Base-by-base conservation (phyloP, 2,797 vertebrate species). In the Takifugu ocellatus region DNA sequence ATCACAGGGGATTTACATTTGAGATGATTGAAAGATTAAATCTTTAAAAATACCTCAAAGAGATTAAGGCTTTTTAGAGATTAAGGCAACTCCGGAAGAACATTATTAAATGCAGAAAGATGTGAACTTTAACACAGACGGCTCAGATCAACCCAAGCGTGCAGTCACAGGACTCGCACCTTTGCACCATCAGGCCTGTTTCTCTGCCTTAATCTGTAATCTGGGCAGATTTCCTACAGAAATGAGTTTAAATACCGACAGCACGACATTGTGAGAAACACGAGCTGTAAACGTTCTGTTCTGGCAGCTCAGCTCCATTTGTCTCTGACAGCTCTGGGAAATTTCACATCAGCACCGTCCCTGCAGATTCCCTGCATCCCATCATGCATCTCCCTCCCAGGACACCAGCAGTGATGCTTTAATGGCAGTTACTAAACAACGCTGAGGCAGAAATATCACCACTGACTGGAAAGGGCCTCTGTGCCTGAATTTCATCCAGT, bases 261-360 rank as follows among this genome's bases (percentile, higher is more conserved):
- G 31, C 29, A 31, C 5, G 9, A 8, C 29, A 2, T 2, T 39
- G 10, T 39, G 36, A 21, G 21, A 21, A 21, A 21, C 21, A 21
- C 21, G 21, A 21, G 21, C 21, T 21, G 36, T 3, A 12, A 39
- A 39, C 36, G 36, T 39, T 39, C 36, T 39, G 36, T 39, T 39
- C 36, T 14, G 36, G 15, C n/a, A 47, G 65, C 68, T 68, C 61
- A 24, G 42, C 55, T 63, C 56, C 45, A 33, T 73, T 74, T 50
- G 58, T 71, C 64, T 76, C 64, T 63, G 64, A 68, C 73, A 66
- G 61, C 67, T 70, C 51, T 15, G 57, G 57, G 48, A 50, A 17
- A 44, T 56, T 52, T 65, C 44, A 49, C 61, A 55, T 48, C 2
- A 2, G 16, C 17, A 27, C 15, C 2, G 45, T 61, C 48, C 54